A percentile compares a stretch with the other conserved stretches of the same genome.
phyloP scores from a whole-genome alignment of 2,888 invertebrate genomes.

The Philereme transversata region DNA sequence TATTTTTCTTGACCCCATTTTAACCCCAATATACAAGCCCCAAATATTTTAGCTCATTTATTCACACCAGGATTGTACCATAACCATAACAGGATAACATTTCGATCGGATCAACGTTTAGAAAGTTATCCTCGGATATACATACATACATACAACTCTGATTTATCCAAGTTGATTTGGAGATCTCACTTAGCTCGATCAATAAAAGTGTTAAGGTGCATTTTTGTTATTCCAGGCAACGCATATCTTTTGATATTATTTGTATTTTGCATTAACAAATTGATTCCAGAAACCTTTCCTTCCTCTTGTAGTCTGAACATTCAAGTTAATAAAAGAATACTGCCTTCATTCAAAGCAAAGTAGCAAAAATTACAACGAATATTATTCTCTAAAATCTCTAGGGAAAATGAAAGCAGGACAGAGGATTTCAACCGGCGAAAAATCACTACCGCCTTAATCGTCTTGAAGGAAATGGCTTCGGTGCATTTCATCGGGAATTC shows the following conservation, averaged over 20 bases:
- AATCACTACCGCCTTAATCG: constrained; percentile 74
- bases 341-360: constrained; percentile 10
- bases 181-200: too few species aligned
- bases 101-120: too few species aligned
- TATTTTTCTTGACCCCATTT: too few species aligned
- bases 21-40: too few species aligned
- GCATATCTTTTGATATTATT: not conserved
- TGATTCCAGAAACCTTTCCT: not conserved
- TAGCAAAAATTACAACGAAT: constrained; percentile 23
- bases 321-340: constrained; percentile 8
- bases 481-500: constrained; percentile 81
- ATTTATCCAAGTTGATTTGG: too few species aligned
- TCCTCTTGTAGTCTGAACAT: constrained; percentile 1
- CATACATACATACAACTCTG: too few species aligned
- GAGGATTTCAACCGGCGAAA: constrained; percentile 50
- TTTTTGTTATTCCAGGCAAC: too few species aligned
- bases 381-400: constrained; percentile 33
- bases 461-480: constrained; percentile 77
- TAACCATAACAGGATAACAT: too few species aligned
- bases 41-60: too few species aligned
- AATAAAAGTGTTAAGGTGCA: too few species aligned
- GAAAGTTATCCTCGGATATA: too few species aligned
- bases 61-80: too few species aligned
- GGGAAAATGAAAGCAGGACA: constrained; percentile 39
- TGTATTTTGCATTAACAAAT: not conserved